Evolutionary conservation across 2,797 vertebrate species (phyloP), one percentile per base, ranked within the genome.

Genomic region (Ctenochaetus hawaiiensis): DNA sequence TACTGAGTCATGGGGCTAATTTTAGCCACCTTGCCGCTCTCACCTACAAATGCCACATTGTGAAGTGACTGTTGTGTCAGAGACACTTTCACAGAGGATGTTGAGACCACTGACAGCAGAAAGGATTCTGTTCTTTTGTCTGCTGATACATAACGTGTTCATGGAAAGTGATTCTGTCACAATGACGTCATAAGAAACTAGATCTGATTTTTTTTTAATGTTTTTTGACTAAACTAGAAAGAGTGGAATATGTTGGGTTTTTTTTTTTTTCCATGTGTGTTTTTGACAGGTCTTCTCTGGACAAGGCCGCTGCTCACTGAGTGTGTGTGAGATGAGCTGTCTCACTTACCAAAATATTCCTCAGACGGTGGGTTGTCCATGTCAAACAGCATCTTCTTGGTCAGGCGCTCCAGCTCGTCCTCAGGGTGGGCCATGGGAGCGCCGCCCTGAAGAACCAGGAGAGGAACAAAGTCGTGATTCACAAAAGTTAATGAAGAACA

Each of bases 371-470:
- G 98, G 87, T 99, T 95, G 89, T 99, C 97, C 98, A 99, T 99
- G 89, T 99, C 98, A 66, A 95, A 97, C 74, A 99, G 92, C 98
- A 99, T 99, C 95, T 99, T 99, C 94, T 99, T 99, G 87, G 98
- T 99, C 80, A 99, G 95, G 45, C 98, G 97, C 69, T 99, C 98
- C 26, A 99, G 92, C 82, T 99, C 98, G 58, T 99, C 98, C 77
- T 99, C 98, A 17, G 97, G 97, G 51, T 97, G 95, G 87, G 96
- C 95, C 11, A 86, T 53, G 5, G 94, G 85, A 23, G 91, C 93
- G 22, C 90, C 85, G 59, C 91, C 92, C 97, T 98, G 92, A 60
- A 30, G 90, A 85, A 87, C 20, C 67, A 89, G 8, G 8, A 73
- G 56, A 67, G 26, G 30, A 54, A 81, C 39, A 71, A 0, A 34